phyloP scores from a whole-genome alignment of 2,888 invertebrate genomes.

The Tipula lateralis region DNA sequence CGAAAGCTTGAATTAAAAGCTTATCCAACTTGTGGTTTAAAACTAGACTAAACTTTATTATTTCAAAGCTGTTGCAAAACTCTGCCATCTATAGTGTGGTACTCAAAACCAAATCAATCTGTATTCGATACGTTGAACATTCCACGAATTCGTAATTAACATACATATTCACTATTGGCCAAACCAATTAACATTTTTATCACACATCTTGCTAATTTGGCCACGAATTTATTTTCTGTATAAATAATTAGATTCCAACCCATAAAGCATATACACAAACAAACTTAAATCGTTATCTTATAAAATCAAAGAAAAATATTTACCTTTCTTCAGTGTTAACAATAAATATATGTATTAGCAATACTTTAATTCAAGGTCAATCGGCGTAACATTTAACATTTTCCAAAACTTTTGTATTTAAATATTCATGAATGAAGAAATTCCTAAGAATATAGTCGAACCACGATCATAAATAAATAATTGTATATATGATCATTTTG shows the following conservation, averaged over 20 bases:
- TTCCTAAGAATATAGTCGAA: background rate
- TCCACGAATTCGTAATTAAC: background rate
- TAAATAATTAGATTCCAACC: background rate
- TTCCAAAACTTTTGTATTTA: background rate
- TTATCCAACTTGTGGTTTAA: too few relatives aligned
- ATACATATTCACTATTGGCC: background rate
- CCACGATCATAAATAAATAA: background rate
- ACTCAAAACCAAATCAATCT: too few relatives aligned
- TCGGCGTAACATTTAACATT: background rate
- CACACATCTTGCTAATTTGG: background rate
- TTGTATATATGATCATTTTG: background rate
- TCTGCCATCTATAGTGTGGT: too few relatives aligned
- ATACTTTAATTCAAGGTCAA: background rate
- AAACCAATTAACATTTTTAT: background rate
- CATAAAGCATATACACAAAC: background rate
- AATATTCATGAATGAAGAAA: constrained; percentile 7
- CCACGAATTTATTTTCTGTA: background rate
- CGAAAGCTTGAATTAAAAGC: too few relatives aligned
- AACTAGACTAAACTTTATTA: too few relatives aligned
- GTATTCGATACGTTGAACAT: background rate
- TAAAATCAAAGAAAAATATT: background rate
- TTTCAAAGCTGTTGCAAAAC: too few relatives aligned
- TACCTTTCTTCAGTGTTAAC: background rate
- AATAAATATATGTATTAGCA: background rate
- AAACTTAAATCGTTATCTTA: background rate